Percentiles rank a stretch among this genome's conserved stretches.
Conservation (phyloP, 2,113 vertebrate species). For the Mionectes macconnelli region DNA sequence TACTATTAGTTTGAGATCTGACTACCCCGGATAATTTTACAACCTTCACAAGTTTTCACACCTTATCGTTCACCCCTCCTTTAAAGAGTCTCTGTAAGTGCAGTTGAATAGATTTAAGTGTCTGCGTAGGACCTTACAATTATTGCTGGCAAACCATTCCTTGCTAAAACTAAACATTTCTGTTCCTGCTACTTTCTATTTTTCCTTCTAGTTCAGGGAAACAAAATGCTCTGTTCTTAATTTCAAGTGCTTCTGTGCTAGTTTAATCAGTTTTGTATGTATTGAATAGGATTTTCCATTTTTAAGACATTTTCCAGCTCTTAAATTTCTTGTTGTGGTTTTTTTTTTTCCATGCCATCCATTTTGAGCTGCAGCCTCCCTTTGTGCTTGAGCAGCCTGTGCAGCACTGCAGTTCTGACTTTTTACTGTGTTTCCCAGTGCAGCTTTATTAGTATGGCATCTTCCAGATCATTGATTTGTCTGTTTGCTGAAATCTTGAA, state of each 20-base stretch:
- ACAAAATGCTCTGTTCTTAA: neutral
- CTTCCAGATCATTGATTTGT: neutral
- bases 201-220: neutral
- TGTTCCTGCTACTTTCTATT: neutral
- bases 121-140: neutral
- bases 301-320: neutral
- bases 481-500: neutral
- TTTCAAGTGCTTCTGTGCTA: neutral
- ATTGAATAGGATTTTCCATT: neutral
- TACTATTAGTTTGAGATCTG: neutral
- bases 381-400: slow-evolving; percentile 31
- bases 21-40: neutral
- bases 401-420: slow-evolving; percentile 32
- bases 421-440: neutral
- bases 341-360: neutral
- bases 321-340: neutral
- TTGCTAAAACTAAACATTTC: neutral
- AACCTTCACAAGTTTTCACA: neutral
- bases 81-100: neutral
- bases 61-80: neutral
- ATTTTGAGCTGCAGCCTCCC: slow-evolving; percentile 58
- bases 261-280: neutral
- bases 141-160: neutral
- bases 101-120: neutral
- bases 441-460: neutral